These are phyloP conservation scores for Rhabdornis inornatus DNA, from an alignment of 2,113 vertebrate genomes.

Conservation along the genomic window DNA sequence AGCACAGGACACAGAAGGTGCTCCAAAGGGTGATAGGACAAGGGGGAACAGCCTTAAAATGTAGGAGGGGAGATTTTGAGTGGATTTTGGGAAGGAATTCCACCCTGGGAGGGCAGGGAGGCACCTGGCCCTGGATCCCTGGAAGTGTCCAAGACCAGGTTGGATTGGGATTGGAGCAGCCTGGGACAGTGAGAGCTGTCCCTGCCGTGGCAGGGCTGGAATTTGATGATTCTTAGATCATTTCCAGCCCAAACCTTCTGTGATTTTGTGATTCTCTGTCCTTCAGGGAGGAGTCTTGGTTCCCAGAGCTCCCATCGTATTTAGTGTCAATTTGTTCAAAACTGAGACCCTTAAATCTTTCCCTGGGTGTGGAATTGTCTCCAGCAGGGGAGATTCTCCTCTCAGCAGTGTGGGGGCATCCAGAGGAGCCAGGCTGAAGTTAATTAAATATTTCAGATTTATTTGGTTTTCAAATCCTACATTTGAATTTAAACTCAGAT, in stretches of 20 bases:
- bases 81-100: background rate
- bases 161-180: background rate
- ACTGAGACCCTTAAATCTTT: background rate
- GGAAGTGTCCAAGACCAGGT: fast-evolving
- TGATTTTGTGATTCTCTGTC: background rate
- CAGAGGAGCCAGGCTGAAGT: background rate
- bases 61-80: background rate
- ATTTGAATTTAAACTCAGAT: background rate
- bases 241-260: fast-evolving
- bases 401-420: background rate
- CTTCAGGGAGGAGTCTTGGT: background rate
- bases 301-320: background rate
- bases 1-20: background rate
- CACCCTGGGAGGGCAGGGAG: fast-evolving
- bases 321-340: background rate
- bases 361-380: background rate
- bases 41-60: background rate
- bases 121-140: background rate
- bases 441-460: background rate
- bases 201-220: background rate
- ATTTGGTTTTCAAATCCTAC: background rate
- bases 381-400: background rate
- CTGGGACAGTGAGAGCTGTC: fast-evolving
- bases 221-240: fast-evolving
- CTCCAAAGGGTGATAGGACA: background rate